These are phyloP conservation scores for Terebella lapidaria DNA, from an alignment of 2,888 invertebrate species.

Conservation along the genomic window DNA sequence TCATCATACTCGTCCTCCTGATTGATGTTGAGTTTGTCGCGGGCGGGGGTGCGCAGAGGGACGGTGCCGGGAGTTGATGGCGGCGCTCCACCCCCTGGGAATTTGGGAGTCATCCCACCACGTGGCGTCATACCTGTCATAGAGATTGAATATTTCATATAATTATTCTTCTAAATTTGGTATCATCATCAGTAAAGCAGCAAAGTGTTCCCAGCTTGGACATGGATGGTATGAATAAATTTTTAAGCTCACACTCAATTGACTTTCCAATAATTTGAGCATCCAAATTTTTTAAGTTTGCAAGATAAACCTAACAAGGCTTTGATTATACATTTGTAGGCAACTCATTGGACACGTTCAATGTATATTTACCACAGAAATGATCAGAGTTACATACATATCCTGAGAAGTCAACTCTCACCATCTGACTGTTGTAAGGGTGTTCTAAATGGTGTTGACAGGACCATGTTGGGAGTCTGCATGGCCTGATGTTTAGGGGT, in stretches of 20 bases:
- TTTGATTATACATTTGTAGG: too few species aligned
- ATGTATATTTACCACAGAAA: too few species aligned
- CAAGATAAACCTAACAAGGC: too few species aligned
- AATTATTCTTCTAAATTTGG: background rate
- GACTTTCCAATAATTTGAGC: too few species aligned
- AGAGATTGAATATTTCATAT: too few species aligned
- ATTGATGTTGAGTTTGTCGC: constrained; percentile 94
- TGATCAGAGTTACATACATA: too few species aligned
- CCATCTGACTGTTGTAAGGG: constrained; percentile 26
- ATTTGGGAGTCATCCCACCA: constrained; percentile 36
- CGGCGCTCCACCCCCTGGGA: constrained; percentile 20
- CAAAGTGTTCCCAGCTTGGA: too few species aligned
- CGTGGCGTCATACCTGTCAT: constrained; percentile 14
- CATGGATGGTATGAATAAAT: too few species aligned
- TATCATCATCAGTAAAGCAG: too few species aligned
- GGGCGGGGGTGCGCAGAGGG: constrained; percentile 66
- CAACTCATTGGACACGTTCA: background rate
- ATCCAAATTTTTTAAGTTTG: too few species aligned
- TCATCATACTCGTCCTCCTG: constrained; percentile 63
- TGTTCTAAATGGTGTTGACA: constrained; percentile 50
- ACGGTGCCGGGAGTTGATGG: constrained; percentile 28
- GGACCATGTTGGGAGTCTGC: constrained; percentile 49
- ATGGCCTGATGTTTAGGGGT: constrained; percentile 65
- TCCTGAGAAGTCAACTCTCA: too few species aligned
- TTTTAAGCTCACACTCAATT: too few species aligned